Base-by-base conservation (phyloP, 1,140 invertebrate species). In the Plutomurus gul region DNA sequence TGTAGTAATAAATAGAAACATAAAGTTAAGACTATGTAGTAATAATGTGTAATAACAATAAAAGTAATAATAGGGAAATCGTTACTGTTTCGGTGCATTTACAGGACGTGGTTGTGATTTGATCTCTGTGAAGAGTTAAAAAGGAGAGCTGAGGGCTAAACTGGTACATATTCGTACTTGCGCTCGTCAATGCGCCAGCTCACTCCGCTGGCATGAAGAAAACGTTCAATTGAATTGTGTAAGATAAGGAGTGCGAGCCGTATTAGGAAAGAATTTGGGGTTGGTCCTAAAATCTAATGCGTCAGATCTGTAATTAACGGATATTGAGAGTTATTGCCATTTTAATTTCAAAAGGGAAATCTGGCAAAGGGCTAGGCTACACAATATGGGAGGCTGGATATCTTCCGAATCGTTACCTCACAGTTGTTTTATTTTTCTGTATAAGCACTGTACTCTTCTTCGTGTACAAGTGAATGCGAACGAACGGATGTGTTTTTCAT, bases 241-340 rank as follows among this genome's bases (percentile, higher is more conserved):
- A 30, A 65, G 56, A 65, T 65, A 65, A 65, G 27, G 56, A 65
- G 56, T 65, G 30, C 30, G 36, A 5, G 56, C 56, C 56, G 56
- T 65, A 65, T 65, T 65, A 33, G 56, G 56, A 65, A 65, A 65
- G 56, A 65, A 65, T 65, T 65, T 65, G 56, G 56, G 56, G 56
- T 65, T 65, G 56, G 27, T 65, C 56, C 30, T 65, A 30, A 65
- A 65, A 65, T 65, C 56, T 65, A 65, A 33, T 65, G 56, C 56
- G 30, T 65, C 27, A 65, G 56, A 65, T 65, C 27, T 65, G 56
- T 65, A 65, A 65, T 65, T 65, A 65, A 33, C 56, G 27, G 56
- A 65, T 65, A 65, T 65, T 65, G 56, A 65, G 56, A 65, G 56
- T 65, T 65, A 65, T 65, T 65, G 56, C 56, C 56, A 65, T 65